A percentile compares a stretch with the other conserved stretches of the same genome.
Evolutionary conservation across 2,113 vertebrate genomes (phyloP).

Genomic region (Alethe diademata): DNA sequence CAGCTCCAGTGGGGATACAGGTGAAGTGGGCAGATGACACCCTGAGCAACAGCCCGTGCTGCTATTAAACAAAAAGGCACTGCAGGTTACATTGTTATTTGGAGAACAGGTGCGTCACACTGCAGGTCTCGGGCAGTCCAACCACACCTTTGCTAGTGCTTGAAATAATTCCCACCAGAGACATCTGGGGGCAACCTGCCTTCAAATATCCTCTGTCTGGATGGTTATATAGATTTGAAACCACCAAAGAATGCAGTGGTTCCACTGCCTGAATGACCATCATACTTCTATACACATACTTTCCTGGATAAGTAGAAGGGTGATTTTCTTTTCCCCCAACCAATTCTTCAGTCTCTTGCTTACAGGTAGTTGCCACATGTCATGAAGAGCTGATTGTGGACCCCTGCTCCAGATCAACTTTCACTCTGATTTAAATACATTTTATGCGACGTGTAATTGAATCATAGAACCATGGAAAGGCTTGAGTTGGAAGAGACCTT

Average conservation of each 20-base stretch:
- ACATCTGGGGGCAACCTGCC: neutral
- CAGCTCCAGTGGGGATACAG: neutral
- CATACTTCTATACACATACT: neutral
- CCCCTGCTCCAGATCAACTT: neutral
- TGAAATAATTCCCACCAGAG: neutral
- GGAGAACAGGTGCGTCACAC: neutral
- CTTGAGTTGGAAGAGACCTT: neutral
- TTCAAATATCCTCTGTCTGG: neutral
- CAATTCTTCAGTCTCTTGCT: neutral
- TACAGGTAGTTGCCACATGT: fast-evolving
- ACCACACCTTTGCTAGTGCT: neutral
- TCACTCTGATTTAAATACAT: neutral
- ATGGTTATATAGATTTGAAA: neutral
- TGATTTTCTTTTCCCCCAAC: neutral
- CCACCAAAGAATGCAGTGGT: neutral
- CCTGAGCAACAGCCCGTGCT: fast-evolving
- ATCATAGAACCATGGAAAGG: neutral
- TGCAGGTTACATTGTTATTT: neutral
- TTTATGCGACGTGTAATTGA: neutral
- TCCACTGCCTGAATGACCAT: neutral
- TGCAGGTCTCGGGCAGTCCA: neutral
- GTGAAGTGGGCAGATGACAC: neutral
- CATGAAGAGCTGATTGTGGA: neutral
- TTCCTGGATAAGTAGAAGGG: neutral
- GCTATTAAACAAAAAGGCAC: neutral